These are phyloP conservation scores for Enteromius trimaculatus DNA, from an alignment of 2,797 vertebrate species.

Conservation along the genomic window DNA sequence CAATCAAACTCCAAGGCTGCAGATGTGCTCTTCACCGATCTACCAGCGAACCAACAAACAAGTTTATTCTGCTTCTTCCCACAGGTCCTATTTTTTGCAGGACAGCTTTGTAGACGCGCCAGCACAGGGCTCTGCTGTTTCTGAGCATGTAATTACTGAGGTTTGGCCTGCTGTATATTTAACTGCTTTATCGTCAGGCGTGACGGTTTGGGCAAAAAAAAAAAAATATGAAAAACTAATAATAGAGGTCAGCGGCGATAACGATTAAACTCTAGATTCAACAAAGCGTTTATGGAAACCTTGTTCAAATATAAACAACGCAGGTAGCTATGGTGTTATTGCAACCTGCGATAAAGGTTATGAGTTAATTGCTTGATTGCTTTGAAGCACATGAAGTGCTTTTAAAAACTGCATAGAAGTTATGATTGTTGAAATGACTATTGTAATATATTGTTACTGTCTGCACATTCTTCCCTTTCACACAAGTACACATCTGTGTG, in stretches of 20 bases:
- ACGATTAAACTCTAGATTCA: conserved; percentile 27
- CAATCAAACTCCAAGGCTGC: conserved; percentile 34
- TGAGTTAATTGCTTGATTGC: conserved; percentile 26
- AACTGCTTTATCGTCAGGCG: conserved; percentile 73
- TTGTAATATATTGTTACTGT: neutral
- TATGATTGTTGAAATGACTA: neutral
- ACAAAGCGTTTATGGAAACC: neutral
- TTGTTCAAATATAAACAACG: conserved; percentile 33
- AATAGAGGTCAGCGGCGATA: conserved; percentile 24
- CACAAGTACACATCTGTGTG: neutral
- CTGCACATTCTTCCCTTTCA: neutral
- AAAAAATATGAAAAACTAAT: conserved; percentile 59
- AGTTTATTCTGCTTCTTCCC: conserved; percentile 49
- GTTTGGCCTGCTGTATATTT: conserved; percentile 72
- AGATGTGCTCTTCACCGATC: conserved; percentile 27
- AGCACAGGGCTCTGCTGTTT: conserved; percentile 71
- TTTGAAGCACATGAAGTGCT: neutral
- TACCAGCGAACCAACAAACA: conserved; percentile 44
- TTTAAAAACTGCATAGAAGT: conserved; percentile 2
- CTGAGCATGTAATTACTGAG: conserved; percentile 77
- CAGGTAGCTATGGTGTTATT: conserved; percentile 22
- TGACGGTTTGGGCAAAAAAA: conserved; percentile 69
- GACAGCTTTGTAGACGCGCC: conserved; percentile 74
- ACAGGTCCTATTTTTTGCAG: conserved; percentile 63
- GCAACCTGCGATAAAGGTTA: conserved; percentile 30